Conservation (phyloP, 2,888 invertebrate genomes). For the Malthinus seriepunctatus region DNA sequence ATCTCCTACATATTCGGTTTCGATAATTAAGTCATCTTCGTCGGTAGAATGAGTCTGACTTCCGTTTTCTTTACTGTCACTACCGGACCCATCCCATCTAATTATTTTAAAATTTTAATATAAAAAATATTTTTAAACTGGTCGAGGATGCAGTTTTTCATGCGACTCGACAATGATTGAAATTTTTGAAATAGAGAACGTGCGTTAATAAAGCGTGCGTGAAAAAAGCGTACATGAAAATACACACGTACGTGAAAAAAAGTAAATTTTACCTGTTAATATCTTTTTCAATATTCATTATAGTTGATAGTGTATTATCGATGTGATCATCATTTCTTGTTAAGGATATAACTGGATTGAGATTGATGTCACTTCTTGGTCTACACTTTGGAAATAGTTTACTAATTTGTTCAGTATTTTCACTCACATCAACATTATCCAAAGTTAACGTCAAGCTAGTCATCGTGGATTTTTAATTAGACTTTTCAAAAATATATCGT, state of each 20-base stretch:
- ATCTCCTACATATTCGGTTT: constrained; percentile 58
- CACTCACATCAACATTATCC: constrained; percentile 56
- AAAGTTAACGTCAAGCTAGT: constrained; percentile 54
- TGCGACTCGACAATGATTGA: too few relatives aligned
- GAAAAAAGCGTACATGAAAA: too few relatives aligned
- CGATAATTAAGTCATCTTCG: constrained; percentile 59
- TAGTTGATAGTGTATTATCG: constrained; percentile 52
- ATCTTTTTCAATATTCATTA: constrained; percentile 58
- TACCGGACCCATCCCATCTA: constrained; percentile 54
- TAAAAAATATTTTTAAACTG: background rate
- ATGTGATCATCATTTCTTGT: constrained; percentile 52
- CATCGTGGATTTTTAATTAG: constrained; percentile 45
- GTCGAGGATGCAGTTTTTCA: too few relatives aligned
- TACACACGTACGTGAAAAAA: too few relatives aligned
- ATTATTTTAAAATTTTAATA: constrained; percentile 23
- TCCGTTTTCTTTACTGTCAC: constrained; percentile 48
- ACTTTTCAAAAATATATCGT: constrained; percentile 21
- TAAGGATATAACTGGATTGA: constrained; percentile 56
- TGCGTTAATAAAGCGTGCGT: too few relatives aligned
- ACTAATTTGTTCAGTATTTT: constrained; percentile 75
- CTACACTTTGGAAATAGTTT: constrained; percentile 87
- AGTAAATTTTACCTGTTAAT: constrained; percentile 48
- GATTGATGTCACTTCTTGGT: constrained; percentile 66
- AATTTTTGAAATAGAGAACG: too few relatives aligned
- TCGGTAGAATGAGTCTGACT: constrained; percentile 56